phyloP scores from a whole-genome alignment of 1,140 invertebrate species.

The Temnothorax longispinosus region DNA sequence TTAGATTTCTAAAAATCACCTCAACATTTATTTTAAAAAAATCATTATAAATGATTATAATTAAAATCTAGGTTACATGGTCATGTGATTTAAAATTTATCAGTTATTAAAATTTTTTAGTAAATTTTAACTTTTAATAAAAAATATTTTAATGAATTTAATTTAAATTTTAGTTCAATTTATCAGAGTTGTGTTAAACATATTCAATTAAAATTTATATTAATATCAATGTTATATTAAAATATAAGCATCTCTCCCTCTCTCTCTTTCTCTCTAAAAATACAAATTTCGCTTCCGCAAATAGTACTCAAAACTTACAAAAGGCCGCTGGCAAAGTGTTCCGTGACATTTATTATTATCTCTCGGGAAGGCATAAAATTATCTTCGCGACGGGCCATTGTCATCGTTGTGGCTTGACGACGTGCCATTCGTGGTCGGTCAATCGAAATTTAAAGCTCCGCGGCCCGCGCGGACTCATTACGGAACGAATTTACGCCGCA shows the following conservation, averaged over 20 bases:
- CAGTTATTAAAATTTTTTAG: background rate
- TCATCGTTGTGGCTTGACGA: background rate
- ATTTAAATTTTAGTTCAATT: too few relatives aligned
- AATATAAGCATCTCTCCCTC: background rate
- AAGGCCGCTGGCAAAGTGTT: background rate
- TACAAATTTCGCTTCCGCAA: background rate
- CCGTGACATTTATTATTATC: conserved; percentile 24
- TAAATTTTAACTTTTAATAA: too few relatives aligned
- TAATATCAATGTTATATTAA: background rate
- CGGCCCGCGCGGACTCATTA: background rate
- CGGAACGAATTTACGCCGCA: background rate
- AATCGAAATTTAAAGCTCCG: conserved; percentile 5
- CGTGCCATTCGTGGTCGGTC: background rate
- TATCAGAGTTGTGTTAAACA: background rate
- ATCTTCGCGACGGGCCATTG: conserved; percentile 20
- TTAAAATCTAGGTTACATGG: background rate
- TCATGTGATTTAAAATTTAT: background rate
- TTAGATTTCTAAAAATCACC: background rate
- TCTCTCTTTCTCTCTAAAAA: background rate
- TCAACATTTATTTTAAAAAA: background rate
- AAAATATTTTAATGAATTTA: background rate
- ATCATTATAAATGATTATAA: background rate
- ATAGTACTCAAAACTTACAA: background rate
- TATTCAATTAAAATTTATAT: background rate
- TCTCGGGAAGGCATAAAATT: conserved; percentile 32